Evolutionary conservation across 2,888 invertebrate genomes (phyloP).

Genomic region (Lapara coniferarum): DNA sequence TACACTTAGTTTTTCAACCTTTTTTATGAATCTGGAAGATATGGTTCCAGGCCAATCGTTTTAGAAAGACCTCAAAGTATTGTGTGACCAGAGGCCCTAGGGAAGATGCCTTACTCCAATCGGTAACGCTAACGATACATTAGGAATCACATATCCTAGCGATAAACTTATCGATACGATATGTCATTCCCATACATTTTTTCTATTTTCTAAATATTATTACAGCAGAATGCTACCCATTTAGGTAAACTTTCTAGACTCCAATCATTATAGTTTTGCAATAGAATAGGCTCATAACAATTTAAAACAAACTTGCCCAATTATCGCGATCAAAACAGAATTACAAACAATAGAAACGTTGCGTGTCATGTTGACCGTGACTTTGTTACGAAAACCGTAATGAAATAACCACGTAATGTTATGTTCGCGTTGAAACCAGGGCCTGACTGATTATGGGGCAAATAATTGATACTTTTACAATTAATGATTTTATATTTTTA

Average conservation of each 20-base stretch:
- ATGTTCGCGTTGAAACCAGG: not conserved
- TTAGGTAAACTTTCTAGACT: not conserved
- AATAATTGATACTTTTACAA: not conserved
- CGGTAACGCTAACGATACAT: too few relatives aligned
- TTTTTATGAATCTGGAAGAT: too few relatives aligned
- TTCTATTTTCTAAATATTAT: too few relatives aligned
- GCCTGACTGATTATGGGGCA: not conserved
- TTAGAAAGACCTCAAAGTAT: too few relatives aligned
- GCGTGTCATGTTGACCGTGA: slow-evolving; percentile 15
- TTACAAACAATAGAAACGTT: slow-evolving; percentile 28
- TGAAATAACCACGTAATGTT: slow-evolving; percentile 18
- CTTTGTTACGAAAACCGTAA: slow-evolving; percentile 11
- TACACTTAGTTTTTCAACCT: too few relatives aligned
- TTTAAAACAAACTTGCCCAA: not conserved
- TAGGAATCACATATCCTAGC: too few relatives aligned
- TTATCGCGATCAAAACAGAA: slow-evolving; percentile 15
- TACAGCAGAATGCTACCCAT: not conserved
- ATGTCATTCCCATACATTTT: too few relatives aligned
- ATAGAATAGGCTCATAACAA: not conserved
- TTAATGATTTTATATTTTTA: too few relatives aligned
- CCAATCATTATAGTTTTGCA: not conserved
- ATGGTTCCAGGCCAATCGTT: too few relatives aligned
- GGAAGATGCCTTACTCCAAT: too few relatives aligned
- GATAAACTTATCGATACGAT: too few relatives aligned
- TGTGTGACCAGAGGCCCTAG: too few relatives aligned